These are phyloP conservation scores for Synchiropus splendidus DNA, from an alignment of 2,113 vertebrate genomes.

Conservation along the genomic window DNA sequence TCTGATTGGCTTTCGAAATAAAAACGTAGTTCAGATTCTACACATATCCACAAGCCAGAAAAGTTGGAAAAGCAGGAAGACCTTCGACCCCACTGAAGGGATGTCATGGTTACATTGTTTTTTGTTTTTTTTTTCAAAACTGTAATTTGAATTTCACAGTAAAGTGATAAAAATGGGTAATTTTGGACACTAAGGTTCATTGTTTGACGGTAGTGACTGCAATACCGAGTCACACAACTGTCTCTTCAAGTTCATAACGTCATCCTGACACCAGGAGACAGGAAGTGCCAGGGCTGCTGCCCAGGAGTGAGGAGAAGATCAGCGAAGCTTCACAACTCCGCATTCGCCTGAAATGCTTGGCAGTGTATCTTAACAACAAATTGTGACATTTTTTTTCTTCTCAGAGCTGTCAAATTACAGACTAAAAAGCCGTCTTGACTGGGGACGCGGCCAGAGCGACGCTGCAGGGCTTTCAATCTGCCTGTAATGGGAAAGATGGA, in stretches of 20 bases:
- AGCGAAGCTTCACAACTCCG: conserved; percentile 49
- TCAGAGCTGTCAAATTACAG: conserved; percentile 61
- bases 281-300: conserved; percentile 57
- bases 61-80: too few relatives aligned
- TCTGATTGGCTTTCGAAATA: too few relatives aligned
- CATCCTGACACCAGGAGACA: conserved; percentile 56
- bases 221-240: conserved; percentile 31
- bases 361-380: conserved; percentile 62
- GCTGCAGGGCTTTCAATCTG: conserved; percentile 66
- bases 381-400: conserved; percentile 55
- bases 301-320: conserved; percentile 59
- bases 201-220: too few relatives aligned
- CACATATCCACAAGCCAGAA: too few relatives aligned
- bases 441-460: conserved; percentile 50
- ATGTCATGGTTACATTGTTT: too few relatives aligned
- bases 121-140: too few relatives aligned
- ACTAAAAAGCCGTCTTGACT: conserved; percentile 59
- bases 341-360: conserved; percentile 54
- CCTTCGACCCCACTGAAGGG: too few relatives aligned
- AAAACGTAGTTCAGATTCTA: too few relatives aligned
- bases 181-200: too few relatives aligned
- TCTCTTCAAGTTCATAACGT: conserved; percentile 59
- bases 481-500: conserved; percentile 67
- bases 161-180: too few relatives aligned
- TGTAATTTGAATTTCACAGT: too few relatives aligned